Evolutionary conservation across 2,113 vertebrate genomes (phyloP), one percentile per base, ranked within the genome.

Genomic region (Epinephelus fuscoguttatus): DNA sequence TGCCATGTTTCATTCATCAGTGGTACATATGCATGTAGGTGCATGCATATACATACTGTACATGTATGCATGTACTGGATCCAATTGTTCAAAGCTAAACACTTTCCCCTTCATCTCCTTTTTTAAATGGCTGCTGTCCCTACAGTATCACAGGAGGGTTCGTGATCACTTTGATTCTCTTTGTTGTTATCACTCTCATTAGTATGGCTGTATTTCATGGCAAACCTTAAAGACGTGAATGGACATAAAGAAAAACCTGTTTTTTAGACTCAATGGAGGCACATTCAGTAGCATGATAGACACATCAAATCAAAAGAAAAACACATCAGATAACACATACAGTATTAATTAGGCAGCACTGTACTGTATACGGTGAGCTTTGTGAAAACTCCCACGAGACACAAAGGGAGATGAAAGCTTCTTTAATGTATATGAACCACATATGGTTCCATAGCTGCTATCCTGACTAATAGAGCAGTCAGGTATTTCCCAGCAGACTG

Each of bases 391-490:
- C 90, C 85, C 82, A 56, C 21, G 80, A 78, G 82, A 81, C 25
- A 0, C 23, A 47, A 4, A 63, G 21, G 63, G 15, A 88, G 88
- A 90, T 89, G 77, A 91, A 30, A 91, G 88, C 55, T 72, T 45
- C 81, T 91, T 91, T 90, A 94, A 91, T 86, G 87, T 91, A 88
- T 77, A 89, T 73, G 85, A 80, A 75, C 57, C 80, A 78, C 81
- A 90, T 84, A 76, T 3, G 73, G 84, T 57, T 82, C 63, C 47
- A 45, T 42, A 70, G 73, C 70, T 68, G 78, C 71, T 8, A 53
- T 21, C 9, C 69, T 27, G 64, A 79, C 80, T 73, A 86, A 88
- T 62, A 75, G 79, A 87, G 62, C 52, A 67, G 84, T 80, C 86
- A 53, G 66, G 27, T 75, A 6, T 30, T 17, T 92, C 89, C 89